These are phyloP conservation scores for Columba guinea DNA, from an alignment of 2,797 vertebrate genomes.

Conservation along the genomic window DNA sequence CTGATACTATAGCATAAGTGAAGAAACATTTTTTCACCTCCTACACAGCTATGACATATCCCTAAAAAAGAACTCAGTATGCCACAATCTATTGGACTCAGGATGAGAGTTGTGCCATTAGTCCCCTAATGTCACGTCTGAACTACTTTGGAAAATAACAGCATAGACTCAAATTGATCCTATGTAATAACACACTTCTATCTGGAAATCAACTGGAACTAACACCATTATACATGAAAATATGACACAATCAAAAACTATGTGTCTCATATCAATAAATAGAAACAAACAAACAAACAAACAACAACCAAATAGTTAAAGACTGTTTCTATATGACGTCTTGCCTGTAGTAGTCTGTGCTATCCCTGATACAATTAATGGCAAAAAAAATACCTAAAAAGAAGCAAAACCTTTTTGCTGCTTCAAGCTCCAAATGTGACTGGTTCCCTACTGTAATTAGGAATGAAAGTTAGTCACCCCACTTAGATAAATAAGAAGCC, in stretches of 20 bases:
- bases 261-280: background rate
- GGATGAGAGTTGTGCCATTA: background rate
- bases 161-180: background rate
- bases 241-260: background rate
- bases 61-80: constrained; percentile 19
- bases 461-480: background rate
- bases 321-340: background rate
- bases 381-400: background rate
- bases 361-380: background rate
- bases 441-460: background rate
- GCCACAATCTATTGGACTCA: constrained; percentile 43
- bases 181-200: background rate
- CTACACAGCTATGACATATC: constrained; percentile 36
- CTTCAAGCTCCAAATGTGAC: background rate
- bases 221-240: background rate
- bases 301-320: background rate
- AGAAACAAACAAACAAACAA: too few species aligned
- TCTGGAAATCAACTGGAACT: background rate
- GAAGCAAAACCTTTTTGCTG: background rate
- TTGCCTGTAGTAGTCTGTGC: background rate
- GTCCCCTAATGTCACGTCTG: constrained; percentile 13
- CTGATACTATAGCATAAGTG: constrained; percentile 53
- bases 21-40: constrained; percentile 60
- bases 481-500: background rate
- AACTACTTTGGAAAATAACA: background rate